These are phyloP conservation scores for Hedya salicella DNA, from an alignment of 2,888 invertebrate genomes.

Conservation along the genomic window DNA sequence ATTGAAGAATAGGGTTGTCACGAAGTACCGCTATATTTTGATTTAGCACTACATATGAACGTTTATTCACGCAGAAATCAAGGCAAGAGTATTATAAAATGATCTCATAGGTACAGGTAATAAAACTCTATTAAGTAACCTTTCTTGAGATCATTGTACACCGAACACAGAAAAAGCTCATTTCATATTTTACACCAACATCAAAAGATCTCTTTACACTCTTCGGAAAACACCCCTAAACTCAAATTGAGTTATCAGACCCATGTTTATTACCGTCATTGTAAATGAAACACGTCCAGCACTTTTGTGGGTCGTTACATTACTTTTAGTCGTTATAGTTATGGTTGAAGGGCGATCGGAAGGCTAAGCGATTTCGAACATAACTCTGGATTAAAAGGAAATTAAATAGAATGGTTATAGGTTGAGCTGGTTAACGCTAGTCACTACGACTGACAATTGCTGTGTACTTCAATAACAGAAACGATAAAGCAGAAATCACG, in stretches of 20 bases:
- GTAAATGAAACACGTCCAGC: slow-evolving; percentile 22
- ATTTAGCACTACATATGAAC: too few relatives aligned
- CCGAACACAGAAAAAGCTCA: neutral
- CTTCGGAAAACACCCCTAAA: neutral
- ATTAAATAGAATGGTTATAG: neutral
- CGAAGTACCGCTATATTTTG: too few relatives aligned
- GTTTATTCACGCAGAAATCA: too few relatives aligned
- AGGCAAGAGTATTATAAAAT: too few relatives aligned
- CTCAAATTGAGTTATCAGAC: slow-evolving; percentile 22
- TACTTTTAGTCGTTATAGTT: slow-evolving; percentile 25
- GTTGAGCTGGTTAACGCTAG: neutral
- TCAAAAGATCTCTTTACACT: neutral
- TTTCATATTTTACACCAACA: neutral
- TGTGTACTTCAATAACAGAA: neutral
- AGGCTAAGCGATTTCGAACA: slow-evolving; percentile 8
- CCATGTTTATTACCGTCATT: slow-evolving; percentile 31
- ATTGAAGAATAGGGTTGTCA: too few relatives aligned
- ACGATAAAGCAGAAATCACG: too few relatives aligned
- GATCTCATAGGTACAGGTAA: too few relatives aligned
- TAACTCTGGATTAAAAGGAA: slow-evolving; percentile 11
- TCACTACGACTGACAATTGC: neutral
- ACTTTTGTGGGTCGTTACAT: slow-evolving; percentile 16
- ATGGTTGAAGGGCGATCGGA: slow-evolving; percentile 16
- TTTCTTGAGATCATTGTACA: too few relatives aligned
- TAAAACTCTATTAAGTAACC: too few relatives aligned